Percentiles rank a stretch among this genome's conserved stretches.
phyloP scores from a whole-genome alignment of 2,888 invertebrate species.

The Drosophila gaucha region DNA sequence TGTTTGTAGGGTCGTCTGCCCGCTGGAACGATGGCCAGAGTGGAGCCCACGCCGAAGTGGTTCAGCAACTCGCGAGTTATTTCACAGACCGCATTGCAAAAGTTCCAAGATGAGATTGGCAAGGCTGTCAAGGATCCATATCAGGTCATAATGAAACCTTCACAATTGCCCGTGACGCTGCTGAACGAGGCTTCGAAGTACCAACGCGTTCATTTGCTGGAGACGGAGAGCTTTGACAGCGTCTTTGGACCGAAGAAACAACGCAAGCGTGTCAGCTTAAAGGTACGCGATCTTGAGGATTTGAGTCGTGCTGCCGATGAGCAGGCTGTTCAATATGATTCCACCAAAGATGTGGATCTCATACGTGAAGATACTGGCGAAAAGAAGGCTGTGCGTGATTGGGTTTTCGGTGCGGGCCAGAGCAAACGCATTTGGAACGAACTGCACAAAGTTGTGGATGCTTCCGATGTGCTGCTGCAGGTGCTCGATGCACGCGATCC shows the following conservation, averaged over 20 bases:
- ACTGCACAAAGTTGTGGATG: slow-evolving; percentile 99
- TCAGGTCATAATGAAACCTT: slow-evolving; percentile 98
- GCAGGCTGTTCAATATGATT: slow-evolving; percentile 91
- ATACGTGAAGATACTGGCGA: slow-evolving; percentile 93
- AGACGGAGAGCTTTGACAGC: slow-evolving; percentile 96
- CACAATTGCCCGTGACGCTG: slow-evolving; percentile 96
- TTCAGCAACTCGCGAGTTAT: slow-evolving; percentile 99
- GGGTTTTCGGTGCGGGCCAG: slow-evolving; percentile 98
- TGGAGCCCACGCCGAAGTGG: slow-evolving; percentile 99
- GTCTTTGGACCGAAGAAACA: slow-evolving; percentile 98
- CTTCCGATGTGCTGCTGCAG: slow-evolving; percentile 98
- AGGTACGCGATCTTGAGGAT: slow-evolving; percentile 91
- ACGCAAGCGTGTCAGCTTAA: slow-evolving; percentile 94
- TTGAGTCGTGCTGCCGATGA: slow-evolving; percentile 90
- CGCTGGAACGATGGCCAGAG: slow-evolving; percentile 95
- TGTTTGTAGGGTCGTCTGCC: slow-evolving; percentile 88
- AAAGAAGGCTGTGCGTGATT: slow-evolving; percentile 93
- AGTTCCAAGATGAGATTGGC: slow-evolving; percentile 97
- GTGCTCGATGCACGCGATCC: slow-evolving; percentile 99
- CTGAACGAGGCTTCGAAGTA: slow-evolving; percentile 96
- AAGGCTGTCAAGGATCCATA: slow-evolving; percentile 98
- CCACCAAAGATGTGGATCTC: slow-evolving; percentile 93
- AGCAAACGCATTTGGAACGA: slow-evolving; percentile 99
- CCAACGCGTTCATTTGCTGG: slow-evolving; percentile 96
- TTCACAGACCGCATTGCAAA: slow-evolving; percentile 94